Evolutionary conservation across 1,140 invertebrate genomes (phyloP).

Genomic region (Euborellia annulipes): DNA sequence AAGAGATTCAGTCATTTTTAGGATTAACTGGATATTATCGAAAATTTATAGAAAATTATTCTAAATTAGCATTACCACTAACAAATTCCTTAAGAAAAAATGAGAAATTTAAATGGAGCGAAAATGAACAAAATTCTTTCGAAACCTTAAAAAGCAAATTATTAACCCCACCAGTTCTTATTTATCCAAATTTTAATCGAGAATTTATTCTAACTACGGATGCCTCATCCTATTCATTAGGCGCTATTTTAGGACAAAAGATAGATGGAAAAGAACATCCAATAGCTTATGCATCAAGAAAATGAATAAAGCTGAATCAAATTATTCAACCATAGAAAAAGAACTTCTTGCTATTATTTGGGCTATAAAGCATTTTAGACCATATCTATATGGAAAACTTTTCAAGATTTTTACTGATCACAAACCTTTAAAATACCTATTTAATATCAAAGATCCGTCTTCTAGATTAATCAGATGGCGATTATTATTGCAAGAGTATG

Average conservation of each 20-base stretch:
- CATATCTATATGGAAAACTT: slow-evolving; percentile 30
- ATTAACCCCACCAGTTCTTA: slow-evolving; percentile 11
- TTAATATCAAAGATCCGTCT: slow-evolving; percentile 29
- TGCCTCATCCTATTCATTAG: slow-evolving; percentile 16
- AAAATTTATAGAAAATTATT: slow-evolving; percentile 17
- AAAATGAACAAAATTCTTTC: slow-evolving; percentile 8
- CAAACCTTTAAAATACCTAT: slow-evolving; percentile 29
- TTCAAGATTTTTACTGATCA: slow-evolving; percentile 37
- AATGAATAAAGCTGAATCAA: slow-evolving; percentile 18
- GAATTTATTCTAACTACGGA: slow-evolving; percentile 22
- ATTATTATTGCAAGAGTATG: slow-evolving; percentile 30
- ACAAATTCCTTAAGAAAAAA: slow-evolving; percentile 19
- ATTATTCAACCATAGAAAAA: slow-evolving; percentile 24
- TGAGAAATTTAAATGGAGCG: slow-evolving; percentile 10
- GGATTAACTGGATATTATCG: slow-evolving; percentile 19
- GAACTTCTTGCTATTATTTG: slow-evolving; percentile 27
- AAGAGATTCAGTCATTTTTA: slow-evolving; percentile 19
- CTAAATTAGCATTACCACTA: slow-evolving; percentile 19
- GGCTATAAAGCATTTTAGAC: slow-evolving; percentile 27
- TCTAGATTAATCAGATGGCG: slow-evolving; percentile 31
- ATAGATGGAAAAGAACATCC: slow-evolving; percentile 13
- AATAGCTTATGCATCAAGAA: slow-evolving; percentile 18
- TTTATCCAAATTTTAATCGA: slow-evolving; percentile 19
- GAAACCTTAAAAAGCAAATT: slow-evolving; percentile 12
- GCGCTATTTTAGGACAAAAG: slow-evolving; percentile 17